Percentiles rank a stretch among this genome's conserved stretches.
Conservation (phyloP, 2,113 vertebrate genomes). For the Phylloscopus trochilus region DNA sequence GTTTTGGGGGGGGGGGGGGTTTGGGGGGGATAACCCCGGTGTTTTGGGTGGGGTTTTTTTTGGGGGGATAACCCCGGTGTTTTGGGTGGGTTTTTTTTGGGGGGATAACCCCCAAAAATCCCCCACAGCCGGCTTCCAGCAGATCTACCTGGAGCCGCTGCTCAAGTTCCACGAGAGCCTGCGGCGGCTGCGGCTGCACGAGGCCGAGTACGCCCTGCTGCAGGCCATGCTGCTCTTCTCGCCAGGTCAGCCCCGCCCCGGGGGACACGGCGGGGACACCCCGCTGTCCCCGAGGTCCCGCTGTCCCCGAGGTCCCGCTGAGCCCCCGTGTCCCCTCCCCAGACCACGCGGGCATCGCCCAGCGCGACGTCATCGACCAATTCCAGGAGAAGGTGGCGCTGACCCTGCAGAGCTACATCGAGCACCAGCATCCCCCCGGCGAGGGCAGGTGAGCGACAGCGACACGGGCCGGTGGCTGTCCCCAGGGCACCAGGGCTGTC, state of each 20-base stretch:
- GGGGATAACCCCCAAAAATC: accelerated
- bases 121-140: slow-evolving; percentile 78
- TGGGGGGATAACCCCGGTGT: no score
- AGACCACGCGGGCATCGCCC: slow-evolving; percentile 47
- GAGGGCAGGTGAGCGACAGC: slow-evolving; percentile 27
- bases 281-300: accelerated
- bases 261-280: accelerated
- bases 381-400: slow-evolving; percentile 67
- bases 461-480: not conserved
- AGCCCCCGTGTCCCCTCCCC: accelerated
- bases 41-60: no score
- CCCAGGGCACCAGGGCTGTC: accelerated
- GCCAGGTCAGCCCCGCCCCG: slow-evolving; percentile 38
- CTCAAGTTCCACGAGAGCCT: slow-evolving; percentile 79
- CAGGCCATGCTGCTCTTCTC: slow-evolving; percentile 79
- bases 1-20: no score
- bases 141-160: slow-evolving; percentile 76
- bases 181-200: slow-evolving; percentile 70
- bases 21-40: accelerated
- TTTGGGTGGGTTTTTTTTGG: no score
- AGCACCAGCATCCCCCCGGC: slow-evolving; percentile 11
- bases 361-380: slow-evolving; percentile 10
- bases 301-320: accelerated
- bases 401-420: slow-evolving; percentile 67
- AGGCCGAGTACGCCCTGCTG: slow-evolving; percentile 78